Conservation (phyloP, 1,140 invertebrate genomes). For the Drosophila nikananu region DNA sequence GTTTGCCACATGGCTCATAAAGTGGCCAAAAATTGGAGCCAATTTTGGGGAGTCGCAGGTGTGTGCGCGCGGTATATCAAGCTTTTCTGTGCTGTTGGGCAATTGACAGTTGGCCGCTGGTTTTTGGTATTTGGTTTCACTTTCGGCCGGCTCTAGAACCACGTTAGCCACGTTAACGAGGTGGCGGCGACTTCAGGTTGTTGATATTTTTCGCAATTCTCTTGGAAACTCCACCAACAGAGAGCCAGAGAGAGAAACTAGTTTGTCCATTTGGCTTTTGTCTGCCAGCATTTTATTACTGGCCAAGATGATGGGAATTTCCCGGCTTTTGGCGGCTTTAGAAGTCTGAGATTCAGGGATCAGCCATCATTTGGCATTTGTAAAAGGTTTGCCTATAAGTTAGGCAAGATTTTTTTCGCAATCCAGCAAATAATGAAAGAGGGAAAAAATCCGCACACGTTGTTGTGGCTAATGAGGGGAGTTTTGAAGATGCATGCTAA, state of each 20-base stretch:
- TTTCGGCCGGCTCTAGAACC: constrained; percentile 76
- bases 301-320: constrained; percentile 27
- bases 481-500: constrained; percentile 31
- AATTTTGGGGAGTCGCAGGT: constrained; percentile 45
- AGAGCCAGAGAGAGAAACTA: constrained; percentile 46
- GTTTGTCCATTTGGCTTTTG: constrained; percentile 60
- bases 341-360: constrained; percentile 37
- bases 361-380: constrained; percentile 36
- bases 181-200: constrained; percentile 49
- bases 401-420: constrained; percentile 25
- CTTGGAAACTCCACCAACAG: constrained; percentile 20
- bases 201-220: constrained; percentile 80
- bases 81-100: constrained; percentile 55
- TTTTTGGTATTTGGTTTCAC: constrained; percentile 69
- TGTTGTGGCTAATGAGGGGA: constrained; percentile 34
- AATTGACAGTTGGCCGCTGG: constrained; percentile 45
- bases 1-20: constrained; percentile 25
- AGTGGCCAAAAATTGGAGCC: constrained; percentile 42
- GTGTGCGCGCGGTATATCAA: constrained; percentile 23
- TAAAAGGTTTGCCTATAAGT: constrained; percentile 32
- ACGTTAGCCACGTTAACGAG: constrained; percentile 47
- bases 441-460: constrained; percentile 20
- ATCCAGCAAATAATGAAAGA: constrained; percentile 3
- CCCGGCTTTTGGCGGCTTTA: constrained; percentile 31
- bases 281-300: constrained; percentile 69